Evolutionary conservation across 2,113 vertebrate species (phyloP).

Genomic region (Siniperca chuatsi): DNA sequence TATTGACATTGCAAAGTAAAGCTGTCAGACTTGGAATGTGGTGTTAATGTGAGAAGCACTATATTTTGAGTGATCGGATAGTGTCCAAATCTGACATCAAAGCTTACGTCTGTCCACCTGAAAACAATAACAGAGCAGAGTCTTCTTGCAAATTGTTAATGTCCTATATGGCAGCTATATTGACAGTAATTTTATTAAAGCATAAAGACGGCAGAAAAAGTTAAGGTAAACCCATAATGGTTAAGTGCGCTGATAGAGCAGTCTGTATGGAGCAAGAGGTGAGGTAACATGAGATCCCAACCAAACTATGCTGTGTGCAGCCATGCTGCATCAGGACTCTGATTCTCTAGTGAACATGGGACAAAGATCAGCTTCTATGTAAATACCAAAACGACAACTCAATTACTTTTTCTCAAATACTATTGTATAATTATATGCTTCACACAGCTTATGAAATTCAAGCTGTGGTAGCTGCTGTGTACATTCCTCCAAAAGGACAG

Average conservation of each 20-base stretch:
- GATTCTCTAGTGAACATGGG: constrained; percentile 55
- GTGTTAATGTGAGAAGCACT: constrained; percentile 70
- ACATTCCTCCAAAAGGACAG: constrained; percentile 42
- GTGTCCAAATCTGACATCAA: constrained; percentile 61
- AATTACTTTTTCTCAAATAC: constrained; percentile 24
- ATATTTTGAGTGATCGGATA: constrained; percentile 54
- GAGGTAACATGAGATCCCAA: constrained; percentile 76
- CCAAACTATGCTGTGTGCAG: constrained; percentile 75
- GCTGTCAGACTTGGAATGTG: constrained; percentile 66
- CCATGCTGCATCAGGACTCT: constrained; percentile 59
- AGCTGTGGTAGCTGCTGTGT: constrained; percentile 22
- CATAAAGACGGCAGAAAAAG: constrained; percentile 48
- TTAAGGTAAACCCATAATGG: constrained; percentile 42
- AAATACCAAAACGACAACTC: constrained; percentile 50
- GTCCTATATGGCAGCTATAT: constrained; percentile 20
- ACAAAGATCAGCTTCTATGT: constrained; percentile 22
- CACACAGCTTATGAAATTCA: constrained; percentile 44
- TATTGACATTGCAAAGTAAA: constrained; percentile 74
- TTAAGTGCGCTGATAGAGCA: constrained; percentile 71
- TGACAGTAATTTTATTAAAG: constrained; percentile 69
- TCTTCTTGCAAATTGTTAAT: constrained; percentile 17
- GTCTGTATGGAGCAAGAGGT: constrained; percentile 65
- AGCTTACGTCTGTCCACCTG: constrained; percentile 31
- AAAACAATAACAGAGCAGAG: constrained; percentile 31
- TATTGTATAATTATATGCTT: constrained; percentile 32